Conservation (phyloP, 1,140 invertebrate genomes). For the Danaus melanippus region DNA sequence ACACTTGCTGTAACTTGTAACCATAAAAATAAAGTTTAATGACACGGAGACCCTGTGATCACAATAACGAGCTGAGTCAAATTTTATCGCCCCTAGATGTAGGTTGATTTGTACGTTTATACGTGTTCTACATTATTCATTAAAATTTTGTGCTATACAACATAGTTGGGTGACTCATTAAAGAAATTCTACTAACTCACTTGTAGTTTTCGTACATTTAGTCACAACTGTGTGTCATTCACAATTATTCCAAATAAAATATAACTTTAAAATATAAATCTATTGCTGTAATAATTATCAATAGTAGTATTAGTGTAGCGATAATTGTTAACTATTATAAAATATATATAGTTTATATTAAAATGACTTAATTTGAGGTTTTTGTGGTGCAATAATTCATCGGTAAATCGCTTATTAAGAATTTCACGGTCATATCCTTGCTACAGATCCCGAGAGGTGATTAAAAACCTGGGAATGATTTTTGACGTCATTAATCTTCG, state of each 20-base stretch:
- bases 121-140: conserved; percentile 64
- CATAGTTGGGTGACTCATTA: conserved; percentile 67
- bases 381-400: conserved; percentile 13
- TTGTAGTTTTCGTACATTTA: conserved; percentile 44
- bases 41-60: conserved; percentile 13
- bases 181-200: conserved; percentile 51
- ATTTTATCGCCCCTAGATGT: conserved; percentile 34
- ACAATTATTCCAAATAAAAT: neutral
- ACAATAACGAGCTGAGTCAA: conserved; percentile 26
- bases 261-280: too few species aligned
- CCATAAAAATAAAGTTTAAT: too few species aligned
- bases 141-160: conserved; percentile 52
- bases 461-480: conserved; percentile 21
- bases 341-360: too few species aligned
- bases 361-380: conserved; percentile 4
- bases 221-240: conserved; percentile 30
- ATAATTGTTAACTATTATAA: too few species aligned
- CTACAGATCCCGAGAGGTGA: conserved; percentile 15
- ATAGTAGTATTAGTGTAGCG: too few species aligned
- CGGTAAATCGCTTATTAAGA: conserved; percentile 16
- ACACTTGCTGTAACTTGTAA: too few species aligned
- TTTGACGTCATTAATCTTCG: conserved; percentile 28
- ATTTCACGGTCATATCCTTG: conserved; percentile 16
- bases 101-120: conserved; percentile 44
- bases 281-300: too few species aligned